A percentile compares a stretch with the other conserved stretches of the same genome.
These are phyloP conservation scores for Lordiphosa collinella DNA, from an alignment of 1,140 invertebrate species.

Conservation along the genomic window DNA sequence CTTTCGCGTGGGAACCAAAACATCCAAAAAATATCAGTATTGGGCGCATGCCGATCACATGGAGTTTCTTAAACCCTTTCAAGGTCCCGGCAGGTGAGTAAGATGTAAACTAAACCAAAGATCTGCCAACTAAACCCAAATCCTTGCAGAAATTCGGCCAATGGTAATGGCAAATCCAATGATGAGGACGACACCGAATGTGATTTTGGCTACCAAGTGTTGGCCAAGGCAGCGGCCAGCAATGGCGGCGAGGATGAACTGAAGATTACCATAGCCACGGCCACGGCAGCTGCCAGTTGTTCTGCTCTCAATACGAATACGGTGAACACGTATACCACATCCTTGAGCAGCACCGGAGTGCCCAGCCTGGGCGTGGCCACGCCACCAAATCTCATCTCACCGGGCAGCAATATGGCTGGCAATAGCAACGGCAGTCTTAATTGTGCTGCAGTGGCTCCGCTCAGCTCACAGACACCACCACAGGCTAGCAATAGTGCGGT, in stretches of 20 bases:
- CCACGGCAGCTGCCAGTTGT: slow-evolving; percentile 16
- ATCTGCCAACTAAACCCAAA: not conserved
- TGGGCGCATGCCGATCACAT: slow-evolving; percentile 79
- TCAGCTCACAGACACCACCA: slow-evolving; percentile 46
- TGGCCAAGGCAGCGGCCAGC: slow-evolving; percentile 60
- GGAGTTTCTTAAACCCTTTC: slow-evolving; percentile 76
- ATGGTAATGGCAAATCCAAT: slow-evolving; percentile 63
- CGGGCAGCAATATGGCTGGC: slow-evolving; percentile 36
- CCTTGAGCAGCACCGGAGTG: slow-evolving; percentile 33
- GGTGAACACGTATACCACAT: slow-evolving; percentile 52
- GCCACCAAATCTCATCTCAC: slow-evolving; percentile 49
- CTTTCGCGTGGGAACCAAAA: slow-evolving; percentile 76
- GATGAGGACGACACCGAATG: slow-evolving; percentile 75
- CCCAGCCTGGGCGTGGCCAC: slow-evolving; percentile 42
- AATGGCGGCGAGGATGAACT: slow-evolving; percentile 61
- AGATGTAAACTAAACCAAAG: not conserved
- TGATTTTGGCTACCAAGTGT: slow-evolving; percentile 73
- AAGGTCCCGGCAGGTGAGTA: slow-evolving; percentile 70
- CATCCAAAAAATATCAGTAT: slow-evolving; percentile 78
- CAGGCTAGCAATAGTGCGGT: slow-evolving; percentile 35
- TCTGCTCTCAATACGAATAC: slow-evolving; percentile 41
- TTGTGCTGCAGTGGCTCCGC: slow-evolving; percentile 55
- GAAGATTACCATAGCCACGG: slow-evolving; percentile 58
- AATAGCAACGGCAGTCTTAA: slow-evolving; percentile 57
- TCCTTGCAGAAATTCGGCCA: slow-evolving; percentile 45